Evolutionary conservation across 2,797 vertebrate genomes (phyloP).

Genomic region (Melanogrammus aeglefinus): DNA sequence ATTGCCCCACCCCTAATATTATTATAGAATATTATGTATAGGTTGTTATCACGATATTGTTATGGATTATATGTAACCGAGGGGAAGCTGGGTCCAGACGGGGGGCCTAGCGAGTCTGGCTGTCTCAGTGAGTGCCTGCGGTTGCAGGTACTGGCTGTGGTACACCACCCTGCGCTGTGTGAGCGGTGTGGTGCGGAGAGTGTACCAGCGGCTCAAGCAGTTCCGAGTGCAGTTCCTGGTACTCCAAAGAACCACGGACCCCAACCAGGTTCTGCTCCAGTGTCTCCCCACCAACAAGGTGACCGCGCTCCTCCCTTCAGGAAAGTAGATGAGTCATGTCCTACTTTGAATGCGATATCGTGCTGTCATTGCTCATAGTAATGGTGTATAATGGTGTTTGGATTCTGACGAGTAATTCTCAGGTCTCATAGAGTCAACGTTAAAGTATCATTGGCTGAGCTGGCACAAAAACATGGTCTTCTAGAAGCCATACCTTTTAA

Average conservation of each 20-base stretch:
- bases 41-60: too few species aligned
- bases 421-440: too few species aligned
- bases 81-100: too few species aligned
- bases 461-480: not conserved
- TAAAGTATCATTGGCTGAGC: not conserved
- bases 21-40: too few species aligned
- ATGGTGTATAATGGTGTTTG: not conserved
- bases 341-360: not conserved
- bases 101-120: too few species aligned
- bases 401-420: not conserved
- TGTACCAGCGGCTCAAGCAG: slow-evolving; percentile 87
- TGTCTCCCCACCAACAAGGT: slow-evolving; percentile 91
- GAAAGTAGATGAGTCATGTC: not conserved
- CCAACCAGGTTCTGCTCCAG: slow-evolving; percentile 89
- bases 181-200: slow-evolving; percentile 82
- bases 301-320: not conserved
- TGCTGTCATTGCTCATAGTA: not conserved
- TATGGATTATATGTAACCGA: too few species aligned
- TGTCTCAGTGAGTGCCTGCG: not conserved
- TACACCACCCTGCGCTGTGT: slow-evolving; percentile 87
- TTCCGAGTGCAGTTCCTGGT: slow-evolving; percentile 93
- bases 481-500: not conserved
- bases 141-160: slow-evolving; percentile 95
- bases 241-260: slow-evolving; percentile 87
- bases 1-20: too few species aligned